These are phyloP conservation scores for Cecropterus lyciades DNA, from an alignment of 1,140 invertebrate species.

Conservation along the genomic window DNA sequence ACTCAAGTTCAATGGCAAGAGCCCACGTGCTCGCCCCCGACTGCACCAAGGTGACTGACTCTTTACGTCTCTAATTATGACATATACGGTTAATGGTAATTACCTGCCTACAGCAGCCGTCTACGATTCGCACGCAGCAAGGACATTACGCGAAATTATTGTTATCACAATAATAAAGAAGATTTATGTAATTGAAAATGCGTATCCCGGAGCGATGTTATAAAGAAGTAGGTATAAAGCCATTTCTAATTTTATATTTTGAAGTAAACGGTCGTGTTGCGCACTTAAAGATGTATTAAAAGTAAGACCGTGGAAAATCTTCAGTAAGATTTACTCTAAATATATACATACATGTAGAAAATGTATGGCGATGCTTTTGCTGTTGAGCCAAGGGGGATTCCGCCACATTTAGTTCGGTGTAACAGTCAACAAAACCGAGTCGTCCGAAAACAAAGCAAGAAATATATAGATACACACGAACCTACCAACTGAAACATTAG, in stretches of 20 bases:
- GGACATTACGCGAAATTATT: conserved; percentile 10
- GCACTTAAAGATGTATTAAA: too few species aligned
- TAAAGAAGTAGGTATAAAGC: not conserved
- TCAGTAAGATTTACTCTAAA: too few species aligned
- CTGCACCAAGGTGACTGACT: conserved; percentile 71
- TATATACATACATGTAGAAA: too few species aligned
- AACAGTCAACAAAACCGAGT: too few species aligned
- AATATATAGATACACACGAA: too few species aligned
- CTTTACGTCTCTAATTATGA: conserved; percentile 42
- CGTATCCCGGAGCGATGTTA: not conserved
- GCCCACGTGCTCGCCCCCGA: conserved; percentile 71
- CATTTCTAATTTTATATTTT: not conserved
- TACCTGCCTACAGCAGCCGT: conserved; percentile 21
- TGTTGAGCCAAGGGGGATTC: too few species aligned
- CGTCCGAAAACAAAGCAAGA: too few species aligned
- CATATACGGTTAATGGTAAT: conserved; percentile 47
- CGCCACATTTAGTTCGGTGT: too few species aligned
- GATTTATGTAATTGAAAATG: not conserved
- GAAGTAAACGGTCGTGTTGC: too few species aligned
- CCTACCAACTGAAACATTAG: too few species aligned
- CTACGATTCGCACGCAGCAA: conserved; percentile 11
- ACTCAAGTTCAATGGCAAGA: conserved; percentile 78
- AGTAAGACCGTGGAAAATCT: too few species aligned
- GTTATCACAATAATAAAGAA: not conserved
- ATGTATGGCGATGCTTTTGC: too few species aligned